These are phyloP conservation scores for Rhabdomys pumilio DNA, from an alignment of 2,797 vertebrate genomes.

Conservation along the genomic window DNA sequence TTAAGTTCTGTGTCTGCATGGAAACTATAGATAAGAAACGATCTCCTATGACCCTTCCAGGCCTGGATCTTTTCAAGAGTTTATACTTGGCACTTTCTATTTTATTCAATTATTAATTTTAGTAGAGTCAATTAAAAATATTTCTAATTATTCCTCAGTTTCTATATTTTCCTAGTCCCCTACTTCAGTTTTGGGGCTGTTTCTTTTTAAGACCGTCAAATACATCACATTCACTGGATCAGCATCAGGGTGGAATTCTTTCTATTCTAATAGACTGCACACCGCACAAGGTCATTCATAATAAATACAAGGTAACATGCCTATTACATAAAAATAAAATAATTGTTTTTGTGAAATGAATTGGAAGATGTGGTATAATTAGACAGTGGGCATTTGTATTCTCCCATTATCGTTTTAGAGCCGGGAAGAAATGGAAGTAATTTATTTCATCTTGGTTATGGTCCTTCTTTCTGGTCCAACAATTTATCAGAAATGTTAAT, in stretches of 20 bases:
- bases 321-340: slow-evolving; percentile 84
- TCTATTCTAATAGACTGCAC: slow-evolving; percentile 15
- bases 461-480: slow-evolving; percentile 90
- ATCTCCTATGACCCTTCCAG: background rate
- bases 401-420: slow-evolving; percentile 85
- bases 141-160: background rate
- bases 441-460: slow-evolving; percentile 90
- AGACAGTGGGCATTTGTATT: slow-evolving; percentile 89
- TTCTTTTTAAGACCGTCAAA: slow-evolving; percentile 70
- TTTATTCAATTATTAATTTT: slow-evolving; percentile 69
- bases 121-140: background rate
- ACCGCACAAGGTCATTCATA: slow-evolving; percentile 76
- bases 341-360: slow-evolving; percentile 87
- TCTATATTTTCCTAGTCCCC: slow-evolving; percentile 54
- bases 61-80: slow-evolving; percentile 18
- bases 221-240: slow-evolving; percentile 30
- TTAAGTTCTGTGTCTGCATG: background rate
- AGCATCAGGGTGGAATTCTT: slow-evolving; percentile 67
- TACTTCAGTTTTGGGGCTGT: slow-evolving; percentile 27
- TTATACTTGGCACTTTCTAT: slow-evolving; percentile 26
- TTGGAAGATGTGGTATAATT: slow-evolving; percentile 88
- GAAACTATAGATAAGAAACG: background rate
- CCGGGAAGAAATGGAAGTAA: slow-evolving; percentile 89
- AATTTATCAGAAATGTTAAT: slow-evolving; percentile 95
- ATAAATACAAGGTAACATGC: slow-evolving; percentile 81